A percentile compares a stretch with the other conserved stretches of the same genome.
phyloP scores from a whole-genome alignment of 2,797 vertebrate species.

The Pipistrellus nathusii region DNA sequence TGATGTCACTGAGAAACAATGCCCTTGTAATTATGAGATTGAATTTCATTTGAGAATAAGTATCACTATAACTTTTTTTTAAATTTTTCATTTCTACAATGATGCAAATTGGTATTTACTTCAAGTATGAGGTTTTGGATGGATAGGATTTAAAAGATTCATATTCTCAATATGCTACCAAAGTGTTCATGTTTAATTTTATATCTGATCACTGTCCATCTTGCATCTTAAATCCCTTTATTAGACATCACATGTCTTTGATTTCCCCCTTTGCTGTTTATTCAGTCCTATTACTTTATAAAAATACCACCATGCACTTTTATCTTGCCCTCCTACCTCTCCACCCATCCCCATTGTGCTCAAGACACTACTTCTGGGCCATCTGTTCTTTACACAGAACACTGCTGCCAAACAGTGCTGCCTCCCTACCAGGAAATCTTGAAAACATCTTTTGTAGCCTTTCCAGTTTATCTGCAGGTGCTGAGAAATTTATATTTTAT shows the following conservation, averaged over 20 bases:
- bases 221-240: conserved; percentile 59
- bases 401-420: background rate
- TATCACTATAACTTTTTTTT: conserved; percentile 11
- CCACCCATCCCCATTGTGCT: conserved; percentile 49
- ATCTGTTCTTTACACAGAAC: conserved; percentile 59
- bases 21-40: background rate
- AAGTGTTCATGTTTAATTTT: conserved; percentile 46
- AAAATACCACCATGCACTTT: conserved; percentile 55
- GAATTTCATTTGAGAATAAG: conserved; percentile 3
- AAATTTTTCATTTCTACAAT: conserved; percentile 21
- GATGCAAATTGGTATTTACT: conserved; percentile 54
- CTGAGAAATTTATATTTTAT: conserved; percentile 70
- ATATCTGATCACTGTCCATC: conserved; percentile 45
- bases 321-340: background rate
- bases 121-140: conserved; percentile 1
- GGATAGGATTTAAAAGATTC: conserved; percentile 17
- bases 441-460: conserved; percentile 77
- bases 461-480: conserved; percentile 57
- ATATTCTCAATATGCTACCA: background rate
- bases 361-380: conserved; percentile 57
- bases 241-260: conserved; percentile 34
- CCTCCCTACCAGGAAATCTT: conserved; percentile 66
- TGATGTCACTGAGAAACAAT: conserved; percentile 20
- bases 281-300: conserved; percentile 58
- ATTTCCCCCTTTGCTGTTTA: conserved; percentile 61